Base-by-base conservation (phyloP, 2,797 vertebrate genomes). In the Podarcis siculus region DNA sequence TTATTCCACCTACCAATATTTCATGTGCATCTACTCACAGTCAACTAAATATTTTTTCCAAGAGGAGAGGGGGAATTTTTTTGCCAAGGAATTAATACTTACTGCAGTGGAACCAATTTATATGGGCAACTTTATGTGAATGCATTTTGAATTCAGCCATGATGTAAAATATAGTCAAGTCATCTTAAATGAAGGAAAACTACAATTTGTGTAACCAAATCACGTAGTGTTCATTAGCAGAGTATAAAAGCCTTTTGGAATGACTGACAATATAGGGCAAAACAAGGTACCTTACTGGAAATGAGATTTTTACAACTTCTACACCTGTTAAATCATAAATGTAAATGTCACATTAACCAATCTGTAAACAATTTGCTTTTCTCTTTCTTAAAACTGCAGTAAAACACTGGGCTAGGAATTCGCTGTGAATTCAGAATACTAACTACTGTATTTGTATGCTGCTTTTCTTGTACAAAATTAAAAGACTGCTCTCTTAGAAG, bases 1-100 rank as follows among this genome's bases (percentile, higher is more conserved):
- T 98, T 98, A 99, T 98, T 98, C 98, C 96, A 97, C 98, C 98
- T 97, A 97, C 98, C 97, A 97, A 98, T 98, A 98, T 98, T 98
- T 98, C 98, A 98, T 97, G 97, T 97, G 97, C 97, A 97, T 97
- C 98, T 97, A 96, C 95, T 95, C 96, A 95, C 72, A 93, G 95
- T 93, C 90, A 95, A 95, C 95, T 96, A 96, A 95, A 90, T 94
- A 94, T 95, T 95, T 93, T 82, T 81, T 86, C 69, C 86, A 55
- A 81, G 86, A 93, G 94, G 93, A 92, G 67, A 89, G 90, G 93
- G 94, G 94, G 91, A 91, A 15, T 15, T 55, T 55, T 86, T 94
- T 91, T 93, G 91, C 90, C 82, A 83, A 89, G 93, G 88, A 93
- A 87, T 79, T 83, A 91, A 92, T 95, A 94, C 92, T 94, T 96